Evolutionary conservation across 2,888 invertebrate species (phyloP).

Genomic region (Druceiella hillmani): DNA sequence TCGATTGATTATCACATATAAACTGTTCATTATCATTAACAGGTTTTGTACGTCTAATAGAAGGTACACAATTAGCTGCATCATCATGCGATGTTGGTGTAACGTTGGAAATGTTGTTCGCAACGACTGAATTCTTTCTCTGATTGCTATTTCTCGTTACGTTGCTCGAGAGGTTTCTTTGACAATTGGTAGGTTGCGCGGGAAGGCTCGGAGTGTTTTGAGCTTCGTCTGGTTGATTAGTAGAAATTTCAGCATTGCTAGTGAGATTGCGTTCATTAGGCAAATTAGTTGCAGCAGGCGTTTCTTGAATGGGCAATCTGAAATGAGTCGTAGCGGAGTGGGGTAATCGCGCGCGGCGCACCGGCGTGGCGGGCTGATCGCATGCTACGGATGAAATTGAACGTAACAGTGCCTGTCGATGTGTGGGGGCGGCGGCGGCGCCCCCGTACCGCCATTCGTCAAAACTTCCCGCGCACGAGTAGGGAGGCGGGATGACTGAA

Average conservation of each 20-base stretch:
- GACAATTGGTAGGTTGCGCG: too few species aligned
- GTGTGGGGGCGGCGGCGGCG: conserved; percentile 34
- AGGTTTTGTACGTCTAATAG: too few species aligned
- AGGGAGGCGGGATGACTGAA: conserved; percentile 77
- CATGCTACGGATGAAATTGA: conserved; percentile 57
- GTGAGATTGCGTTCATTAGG: conserved; percentile 6
- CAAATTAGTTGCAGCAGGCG: conserved; percentile 11
- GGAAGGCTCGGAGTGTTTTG: too few species aligned
- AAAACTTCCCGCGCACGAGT: conserved; percentile 72
- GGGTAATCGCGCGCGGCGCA: conserved; percentile 34
- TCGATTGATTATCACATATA: too few species aligned
- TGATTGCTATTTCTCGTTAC: too few species aligned
- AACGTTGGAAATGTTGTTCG: too few species aligned
- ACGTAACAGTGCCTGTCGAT: conserved; percentile 41
- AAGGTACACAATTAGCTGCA: too few species aligned
- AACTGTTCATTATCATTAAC: too few species aligned
- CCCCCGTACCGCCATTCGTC: conserved; percentile 53
- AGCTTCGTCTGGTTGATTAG: conserved; percentile 25
- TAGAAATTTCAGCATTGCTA: conserved; percentile 6
- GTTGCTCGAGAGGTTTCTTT: too few species aligned
- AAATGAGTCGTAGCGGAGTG: conserved; percentile 1
- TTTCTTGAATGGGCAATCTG: not conserved
- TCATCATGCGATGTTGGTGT: too few species aligned
- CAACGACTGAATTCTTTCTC: too few species aligned
- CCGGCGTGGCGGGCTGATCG: conserved; percentile 29